Percentiles rank a stretch among this genome's conserved stretches.
phyloP scores from a whole-genome alignment of 1,140 invertebrate genomes.

The Arctopsyche grandis region DNA sequence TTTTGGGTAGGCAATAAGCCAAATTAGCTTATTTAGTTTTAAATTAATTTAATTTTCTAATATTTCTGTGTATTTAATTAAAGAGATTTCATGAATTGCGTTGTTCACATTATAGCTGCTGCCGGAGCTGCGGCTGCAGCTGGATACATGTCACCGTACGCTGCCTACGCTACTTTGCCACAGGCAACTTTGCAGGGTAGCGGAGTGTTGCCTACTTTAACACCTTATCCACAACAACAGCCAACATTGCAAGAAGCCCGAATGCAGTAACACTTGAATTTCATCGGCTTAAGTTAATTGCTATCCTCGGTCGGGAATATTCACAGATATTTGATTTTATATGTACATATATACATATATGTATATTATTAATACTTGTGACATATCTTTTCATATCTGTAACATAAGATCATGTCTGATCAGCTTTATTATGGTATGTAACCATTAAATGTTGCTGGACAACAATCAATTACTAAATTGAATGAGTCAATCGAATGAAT shows the following conservation, averaged over 20 bases:
- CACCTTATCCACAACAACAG: constrained; percentile 68
- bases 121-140: constrained; percentile 68
- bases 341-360: neutral
- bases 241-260: constrained; percentile 65
- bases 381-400: constrained; percentile 15
- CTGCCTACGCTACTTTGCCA: constrained; percentile 72
- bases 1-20: no score
- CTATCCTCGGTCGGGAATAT: neutral
- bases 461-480: neutral
- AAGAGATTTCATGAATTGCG: neutral
- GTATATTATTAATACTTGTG: neutral
- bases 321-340: constrained; percentile 1
- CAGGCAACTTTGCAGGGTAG: constrained; percentile 62
- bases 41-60: neutral
- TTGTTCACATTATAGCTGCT: constrained; percentile 57
- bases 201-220: constrained; percentile 69
- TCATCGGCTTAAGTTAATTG: constrained; percentile 5
- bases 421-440: neutral
- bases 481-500: neutral
- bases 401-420: neutral
- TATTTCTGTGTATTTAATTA: neutral
- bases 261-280: constrained; percentile 60
- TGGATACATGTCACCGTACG: constrained; percentile 77
- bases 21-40: no score
- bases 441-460: constrained; percentile 19